A percentile compares a stretch with the other conserved stretches of the same genome.
Evolutionary conservation across 2,113 vertebrate genomes (phyloP).

Genomic region (Tetrao urogallus): DNA sequence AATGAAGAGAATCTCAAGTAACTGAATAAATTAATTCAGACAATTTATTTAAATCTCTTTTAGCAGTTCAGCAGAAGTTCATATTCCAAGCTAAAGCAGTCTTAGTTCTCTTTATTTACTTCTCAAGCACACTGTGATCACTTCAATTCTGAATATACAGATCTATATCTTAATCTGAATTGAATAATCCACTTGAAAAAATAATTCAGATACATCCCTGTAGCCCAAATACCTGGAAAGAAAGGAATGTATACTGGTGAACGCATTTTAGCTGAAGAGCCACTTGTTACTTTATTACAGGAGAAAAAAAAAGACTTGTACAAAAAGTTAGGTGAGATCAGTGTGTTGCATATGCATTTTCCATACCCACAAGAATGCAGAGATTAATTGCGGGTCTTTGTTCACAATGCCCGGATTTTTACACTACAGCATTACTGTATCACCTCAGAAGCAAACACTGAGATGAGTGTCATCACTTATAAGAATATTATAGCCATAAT

Average conservation of each 20-base stretch:
- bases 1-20: not conserved
- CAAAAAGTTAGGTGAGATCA: not conserved
- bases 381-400: not conserved
- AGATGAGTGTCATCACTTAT: not conserved
- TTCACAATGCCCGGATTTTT: not conserved
- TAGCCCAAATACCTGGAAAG: not conserved
- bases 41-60: not conserved
- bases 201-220: not conserved
- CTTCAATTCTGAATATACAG: not conserved
- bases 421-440: not conserved
- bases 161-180: not conserved
- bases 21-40: not conserved
- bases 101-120: constrained; percentile 5
- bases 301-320: not conserved
- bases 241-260: not conserved
- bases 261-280: not conserved
- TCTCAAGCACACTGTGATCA: not conserved
- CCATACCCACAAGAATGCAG: not conserved
- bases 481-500: not conserved
- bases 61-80: not conserved
- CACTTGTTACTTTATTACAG: not conserved
- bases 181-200: not conserved
- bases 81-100: not conserved
- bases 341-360: not conserved
- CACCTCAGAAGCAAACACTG: not conserved